Conservation (phyloP, 2,113 vertebrate species). For the Lathamus discolor region DNA sequence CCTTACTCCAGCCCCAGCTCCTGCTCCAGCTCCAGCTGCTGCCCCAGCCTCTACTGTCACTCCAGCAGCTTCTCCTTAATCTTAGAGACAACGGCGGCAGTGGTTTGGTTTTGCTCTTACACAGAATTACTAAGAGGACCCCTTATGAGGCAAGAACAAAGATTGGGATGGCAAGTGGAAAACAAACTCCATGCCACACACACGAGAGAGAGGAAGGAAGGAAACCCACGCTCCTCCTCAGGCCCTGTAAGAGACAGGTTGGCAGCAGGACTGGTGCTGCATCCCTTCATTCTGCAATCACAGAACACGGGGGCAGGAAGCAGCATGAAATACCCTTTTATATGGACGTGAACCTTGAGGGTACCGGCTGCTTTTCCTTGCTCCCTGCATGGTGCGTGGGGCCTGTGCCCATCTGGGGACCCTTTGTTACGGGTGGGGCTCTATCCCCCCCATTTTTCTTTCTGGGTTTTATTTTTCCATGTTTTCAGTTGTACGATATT, state of each 20-base stretch:
- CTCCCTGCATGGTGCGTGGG: conserved; percentile 34
- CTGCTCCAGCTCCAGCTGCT: conserved; percentile 25
- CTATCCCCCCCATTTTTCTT: conserved; percentile 54
- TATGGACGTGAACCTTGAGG: conserved; percentile 11
- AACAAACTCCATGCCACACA: conserved; percentile 23
- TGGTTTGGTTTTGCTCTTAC: conserved; percentile 53
- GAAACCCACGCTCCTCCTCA: conserved; percentile 23
- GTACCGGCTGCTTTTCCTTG: not conserved
- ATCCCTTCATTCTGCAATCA: not conserved
- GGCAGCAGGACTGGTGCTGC: conserved; percentile 57
- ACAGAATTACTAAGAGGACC: conserved; percentile 59
- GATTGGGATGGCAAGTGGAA: conserved; percentile 43
- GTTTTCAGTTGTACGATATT: conserved; percentile 69
- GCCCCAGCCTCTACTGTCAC: conserved; percentile 37
- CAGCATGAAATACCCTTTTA: not conserved
- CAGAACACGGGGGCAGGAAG: not conserved
- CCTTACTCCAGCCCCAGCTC: conserved; percentile 53
- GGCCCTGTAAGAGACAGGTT: not conserved
- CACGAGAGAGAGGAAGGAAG: conserved; percentile 31
- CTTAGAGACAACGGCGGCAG: not conserved
- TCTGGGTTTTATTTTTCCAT: conserved; percentile 65
- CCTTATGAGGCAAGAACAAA: conserved; percentile 62
- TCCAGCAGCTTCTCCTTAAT: conserved; percentile 68
- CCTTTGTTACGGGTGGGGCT: conserved; percentile 49
- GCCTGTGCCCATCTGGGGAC: conserved; percentile 57